Evolutionary conservation across 2,113 vertebrate genomes (phyloP).

Genomic region (Equus przewalskii): DNA sequence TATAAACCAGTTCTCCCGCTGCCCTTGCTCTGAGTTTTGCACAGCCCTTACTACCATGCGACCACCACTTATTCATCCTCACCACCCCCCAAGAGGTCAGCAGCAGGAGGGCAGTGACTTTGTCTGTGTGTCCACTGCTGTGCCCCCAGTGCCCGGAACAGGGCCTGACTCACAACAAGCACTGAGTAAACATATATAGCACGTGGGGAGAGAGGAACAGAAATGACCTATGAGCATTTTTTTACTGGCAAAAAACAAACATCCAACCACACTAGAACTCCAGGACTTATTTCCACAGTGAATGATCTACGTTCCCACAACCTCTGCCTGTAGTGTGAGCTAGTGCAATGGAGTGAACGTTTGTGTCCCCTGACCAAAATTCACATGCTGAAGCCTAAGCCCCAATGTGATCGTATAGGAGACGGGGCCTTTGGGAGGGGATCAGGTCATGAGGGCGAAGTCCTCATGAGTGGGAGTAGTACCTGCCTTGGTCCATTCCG

Average conservation of each 20-base stretch:
- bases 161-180: neutral
- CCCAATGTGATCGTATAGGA: rapidly evolving
- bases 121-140: neutral
- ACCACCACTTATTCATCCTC: too few species aligned
- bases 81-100: neutral
- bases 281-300: neutral
- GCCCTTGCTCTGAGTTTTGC: neutral
- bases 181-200: neutral
- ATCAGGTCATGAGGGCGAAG: neutral
- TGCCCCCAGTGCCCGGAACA: neutral
- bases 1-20: neutral
- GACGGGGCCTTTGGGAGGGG: neutral
- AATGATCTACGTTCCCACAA: neutral
- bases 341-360: neutral
- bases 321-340: neutral
- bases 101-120: neutral
- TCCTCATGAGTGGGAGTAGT: rapidly evolving
- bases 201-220: neutral
- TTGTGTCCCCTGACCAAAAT: neutral
- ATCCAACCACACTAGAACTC: neutral
- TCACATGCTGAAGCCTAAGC: too few species aligned
- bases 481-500: neutral
- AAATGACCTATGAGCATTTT: neutral
- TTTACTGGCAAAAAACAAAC: neutral
- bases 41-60: neutral